Evolutionary conservation across 2,888 invertebrate genomes (phyloP).

Genomic region (Branchipolynoe longqiensis): DNA sequence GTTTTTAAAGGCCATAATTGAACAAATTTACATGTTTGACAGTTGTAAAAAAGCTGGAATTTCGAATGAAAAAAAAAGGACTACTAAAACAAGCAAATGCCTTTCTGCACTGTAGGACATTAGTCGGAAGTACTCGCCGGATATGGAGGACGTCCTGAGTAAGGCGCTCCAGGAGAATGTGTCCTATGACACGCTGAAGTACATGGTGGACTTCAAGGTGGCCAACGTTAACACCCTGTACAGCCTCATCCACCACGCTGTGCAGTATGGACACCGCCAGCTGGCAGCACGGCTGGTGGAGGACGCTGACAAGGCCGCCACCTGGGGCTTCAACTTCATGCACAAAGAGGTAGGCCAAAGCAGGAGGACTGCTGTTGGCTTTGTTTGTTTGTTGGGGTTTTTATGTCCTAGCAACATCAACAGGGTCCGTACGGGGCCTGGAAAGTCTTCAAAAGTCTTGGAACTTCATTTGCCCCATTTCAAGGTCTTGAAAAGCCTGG

Average conservation of each 20-base stretch:
- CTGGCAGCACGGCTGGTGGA: conserved; percentile 81
- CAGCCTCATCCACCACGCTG: conserved; percentile 77
- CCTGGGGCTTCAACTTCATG: conserved; percentile 76
- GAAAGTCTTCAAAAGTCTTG: too few relatives aligned
- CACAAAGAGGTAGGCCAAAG: conserved; percentile 63
- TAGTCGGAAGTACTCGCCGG: not conserved
- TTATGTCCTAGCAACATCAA: too few relatives aligned
- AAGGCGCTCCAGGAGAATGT: not conserved
- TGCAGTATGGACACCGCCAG: conserved; percentile 81
- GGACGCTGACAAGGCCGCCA: conserved; percentile 75
- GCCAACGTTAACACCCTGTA: not conserved
- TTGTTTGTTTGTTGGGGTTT: too few relatives aligned
- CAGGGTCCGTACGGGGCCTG: too few relatives aligned
- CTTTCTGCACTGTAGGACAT: not conserved
- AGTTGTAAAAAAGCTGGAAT: too few relatives aligned
- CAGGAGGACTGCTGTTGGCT: too few relatives aligned
- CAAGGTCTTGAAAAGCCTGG: too few relatives aligned
- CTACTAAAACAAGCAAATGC: too few relatives aligned
- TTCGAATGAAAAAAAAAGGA: too few relatives aligned
- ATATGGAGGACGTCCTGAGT: not conserved
- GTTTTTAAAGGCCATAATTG: too few relatives aligned
- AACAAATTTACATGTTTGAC: too few relatives aligned
- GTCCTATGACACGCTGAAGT: conserved; percentile 9
- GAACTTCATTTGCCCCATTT: too few relatives aligned
- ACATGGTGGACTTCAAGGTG: not conserved